Conservation (phyloP, 2,888 invertebrate species). For the Koerneria pararmatus region DNA sequence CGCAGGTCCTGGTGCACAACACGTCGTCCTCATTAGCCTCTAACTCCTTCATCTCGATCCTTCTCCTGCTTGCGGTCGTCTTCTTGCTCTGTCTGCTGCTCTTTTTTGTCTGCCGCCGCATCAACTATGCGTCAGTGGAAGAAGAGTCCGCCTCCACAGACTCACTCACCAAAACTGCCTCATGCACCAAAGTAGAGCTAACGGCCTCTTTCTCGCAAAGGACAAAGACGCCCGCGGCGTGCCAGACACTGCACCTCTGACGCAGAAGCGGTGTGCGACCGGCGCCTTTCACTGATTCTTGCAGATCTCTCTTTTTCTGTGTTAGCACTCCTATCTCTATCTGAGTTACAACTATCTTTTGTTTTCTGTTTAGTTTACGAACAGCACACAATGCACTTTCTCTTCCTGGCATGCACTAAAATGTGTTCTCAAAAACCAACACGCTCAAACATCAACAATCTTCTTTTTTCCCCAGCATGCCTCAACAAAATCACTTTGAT, state of each 20-base stretch:
- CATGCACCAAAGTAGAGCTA: background rate
- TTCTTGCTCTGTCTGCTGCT: slow-evolving; percentile 36
- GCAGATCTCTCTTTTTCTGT: background rate
- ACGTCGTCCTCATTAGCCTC: slow-evolving; percentile 7
- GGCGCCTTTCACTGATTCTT: background rate
- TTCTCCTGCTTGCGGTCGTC: slow-evolving; percentile 32
- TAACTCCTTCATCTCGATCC: slow-evolving; percentile 30
- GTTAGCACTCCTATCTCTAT: too few relatives aligned
- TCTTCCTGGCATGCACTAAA: too few relatives aligned
- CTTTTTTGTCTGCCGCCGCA: slow-evolving; percentile 32
- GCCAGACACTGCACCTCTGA: background rate
- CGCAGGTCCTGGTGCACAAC: slow-evolving; percentile 23
- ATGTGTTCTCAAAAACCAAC: too few relatives aligned
- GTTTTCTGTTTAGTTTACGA: too few relatives aligned
- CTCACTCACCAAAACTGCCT: background rate
- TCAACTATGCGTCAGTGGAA: slow-evolving; percentile 33
- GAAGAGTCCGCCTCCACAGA: background rate
- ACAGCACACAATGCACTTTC: too few relatives aligned
- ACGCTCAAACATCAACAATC: too few relatives aligned
- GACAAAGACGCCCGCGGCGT: background rate
- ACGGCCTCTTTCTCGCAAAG: background rate
- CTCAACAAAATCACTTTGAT: too few relatives aligned
- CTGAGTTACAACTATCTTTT: too few relatives aligned
- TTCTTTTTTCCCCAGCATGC: too few relatives aligned
- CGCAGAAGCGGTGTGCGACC: background rate